Base-by-base conservation (phyloP, 2,113 vertebrate genomes). In the Phoenicopterus ruber region DNA sequence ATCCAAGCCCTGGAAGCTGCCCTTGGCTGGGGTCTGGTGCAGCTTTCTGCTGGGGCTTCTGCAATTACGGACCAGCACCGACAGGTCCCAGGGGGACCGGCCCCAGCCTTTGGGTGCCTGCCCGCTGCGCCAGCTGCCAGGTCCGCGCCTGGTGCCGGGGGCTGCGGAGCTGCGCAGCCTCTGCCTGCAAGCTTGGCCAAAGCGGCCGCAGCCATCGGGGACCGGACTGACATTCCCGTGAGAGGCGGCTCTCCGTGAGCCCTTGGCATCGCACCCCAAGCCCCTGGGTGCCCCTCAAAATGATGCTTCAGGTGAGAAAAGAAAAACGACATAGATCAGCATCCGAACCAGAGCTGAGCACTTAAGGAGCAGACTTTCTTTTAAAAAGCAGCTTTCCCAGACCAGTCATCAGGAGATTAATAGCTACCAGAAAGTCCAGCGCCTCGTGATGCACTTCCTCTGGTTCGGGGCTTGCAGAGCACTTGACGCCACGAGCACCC, bases 191-290 rank as follows among this genome's bases (percentile, higher is more conserved):
- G 42, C 19, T 0, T 8, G 16, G 54, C 19, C n/a, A 31, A 55
- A 47, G 40, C 1, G 4, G 15, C 28, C 1, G 1, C 4, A 2
- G 69, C 18, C 3, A 0, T 9, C 0, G 0, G 57, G 29, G 29
- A 11, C 42, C 2, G 1, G 29, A 20, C 19, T 7, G 29, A 9
- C 0, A 2, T 57, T 49, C 29, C 58, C 1, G 1, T 0, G 7
- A 22, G 40, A 49, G 16, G 47, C 1, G 0, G n/a, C 42, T n/a
- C 54, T 17, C 38, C 2, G 1, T 1, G 3, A 44, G 54, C 38
- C 24, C 46, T 42, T 6, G 0, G 52, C 55, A 54, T 54, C 10
- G 1, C 46, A 10, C 15, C 22, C 73, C 11, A 9, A 40, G 40
- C 17, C 32, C 34, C 18, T 0, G 1, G n/a, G 18, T 21, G 25